Evolutionary conservation across 2,797 vertebrate genomes (phyloP).

Genomic region (Amazona ochrocephala): DNA sequence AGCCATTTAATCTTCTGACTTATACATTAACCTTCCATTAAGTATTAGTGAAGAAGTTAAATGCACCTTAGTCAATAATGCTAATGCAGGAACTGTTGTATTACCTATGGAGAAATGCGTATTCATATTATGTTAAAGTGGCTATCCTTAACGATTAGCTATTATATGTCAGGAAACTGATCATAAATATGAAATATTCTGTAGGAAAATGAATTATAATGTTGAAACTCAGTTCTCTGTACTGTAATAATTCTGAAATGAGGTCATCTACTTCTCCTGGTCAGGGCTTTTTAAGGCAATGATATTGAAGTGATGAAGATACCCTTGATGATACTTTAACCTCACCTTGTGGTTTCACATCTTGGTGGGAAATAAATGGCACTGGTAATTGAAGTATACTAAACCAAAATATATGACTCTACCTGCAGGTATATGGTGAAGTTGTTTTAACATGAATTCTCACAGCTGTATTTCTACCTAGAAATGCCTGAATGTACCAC

Average conservation of each 20-base stretch:
- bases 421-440: conserved; percentile 7
- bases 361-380: conserved; percentile 88
- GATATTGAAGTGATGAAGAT: conserved; percentile 94
- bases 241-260: conserved; percentile 88
- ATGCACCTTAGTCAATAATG: conserved; percentile 97
- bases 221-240: conserved; percentile 87
- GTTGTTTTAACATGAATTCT: neutral
- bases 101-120: conserved; percentile 87
- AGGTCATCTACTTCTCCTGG: conserved; percentile 86
- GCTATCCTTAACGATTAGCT: conserved; percentile 84
- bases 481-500: neutral
- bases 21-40: conserved; percentile 99
- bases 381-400: conserved; percentile 89
- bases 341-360: conserved; percentile 86
- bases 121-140: conserved; percentile 96
- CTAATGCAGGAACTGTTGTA: conserved; percentile 88
- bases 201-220: conserved; percentile 88
- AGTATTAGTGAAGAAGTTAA: conserved; percentile 93
- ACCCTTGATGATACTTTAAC: conserved; percentile 86
- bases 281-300: conserved; percentile 92
- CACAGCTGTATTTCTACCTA: neutral
- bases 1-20: conserved; percentile 92
- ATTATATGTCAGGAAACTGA: conserved; percentile 86
- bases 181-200: conserved; percentile 88
- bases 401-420: conserved; percentile 76